Base-by-base conservation (phyloP, 1,140 invertebrate species). In the Papilio polyxenes region DNA sequence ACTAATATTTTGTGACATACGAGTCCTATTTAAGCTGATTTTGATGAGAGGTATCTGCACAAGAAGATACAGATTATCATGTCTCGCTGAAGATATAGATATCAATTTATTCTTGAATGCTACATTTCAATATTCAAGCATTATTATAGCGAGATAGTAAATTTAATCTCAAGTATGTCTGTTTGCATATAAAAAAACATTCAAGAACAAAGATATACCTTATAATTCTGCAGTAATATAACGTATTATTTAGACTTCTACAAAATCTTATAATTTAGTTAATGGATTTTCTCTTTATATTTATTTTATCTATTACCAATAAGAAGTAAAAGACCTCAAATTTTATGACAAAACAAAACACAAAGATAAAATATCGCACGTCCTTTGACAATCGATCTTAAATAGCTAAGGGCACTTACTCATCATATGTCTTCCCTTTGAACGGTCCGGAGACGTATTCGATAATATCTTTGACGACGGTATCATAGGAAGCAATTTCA, bases 401-500 rank as follows among this genome's bases (percentile, higher is more conserved):
- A 77, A 77, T 77, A 77, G 44, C 20, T n/a, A 79, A 62, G 59
- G 59, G 59, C 62, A 83, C 83, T 85, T 48, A 85, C 90, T 92
- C 88, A 72, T 87, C 81, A 81, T 89, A 92, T 56, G 89, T 91
- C 85, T 88, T 90, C 83, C 92, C 90, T 89, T 94, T 94, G 81
- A 93, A 94, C 7, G 91, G 89, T 10, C 97, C 97, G 82, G 94
- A 88, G 0, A 95, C 92, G 76, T 95, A 92, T 51, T 96, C 90
- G 69, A 97, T 95, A 85, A 97, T 97, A 86, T 89, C 86, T 82
- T 95, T 91, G 0, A 96, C 95, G 13, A 95, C 88, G 2, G 94
- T 89, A 56, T 94, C 85, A 85, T 97, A 97, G 2, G 95, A 94
- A 17, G 92, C 90, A 81, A 97, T 96, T 94, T 97, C 96, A 11